Evolutionary conservation across 2,797 vertebrate genomes (phyloP).

Genomic region (Chelon auratus): DNA sequence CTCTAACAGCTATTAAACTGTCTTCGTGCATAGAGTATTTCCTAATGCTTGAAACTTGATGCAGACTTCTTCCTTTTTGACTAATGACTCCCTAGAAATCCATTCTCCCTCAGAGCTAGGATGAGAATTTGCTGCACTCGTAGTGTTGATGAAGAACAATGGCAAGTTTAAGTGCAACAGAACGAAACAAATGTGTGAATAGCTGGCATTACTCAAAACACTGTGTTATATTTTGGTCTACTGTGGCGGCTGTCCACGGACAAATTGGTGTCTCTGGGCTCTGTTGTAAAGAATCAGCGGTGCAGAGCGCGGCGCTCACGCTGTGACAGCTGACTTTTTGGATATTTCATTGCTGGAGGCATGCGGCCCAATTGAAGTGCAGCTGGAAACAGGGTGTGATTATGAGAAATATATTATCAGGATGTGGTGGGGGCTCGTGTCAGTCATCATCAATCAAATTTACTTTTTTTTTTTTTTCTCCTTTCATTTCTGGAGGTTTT

Average conservation of each 20-base stretch:
- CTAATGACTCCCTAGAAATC: constrained; percentile 26
- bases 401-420: constrained; percentile 54
- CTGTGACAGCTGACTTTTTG: constrained; percentile 46
- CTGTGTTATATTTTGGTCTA: constrained; percentile 38
- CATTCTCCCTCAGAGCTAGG: background rate
- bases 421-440: constrained; percentile 29
- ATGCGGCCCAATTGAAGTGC: constrained; percentile 45
- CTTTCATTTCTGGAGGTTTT: constrained; percentile 21
- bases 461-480: background rate
- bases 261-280: constrained; percentile 68
- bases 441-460: constrained; percentile 64
- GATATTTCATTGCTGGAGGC: constrained; percentile 58
- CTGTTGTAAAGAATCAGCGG: constrained; percentile 52
- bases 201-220: constrained; percentile 46
- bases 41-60: background rate
- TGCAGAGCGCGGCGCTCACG: constrained; percentile 41
- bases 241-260: constrained; percentile 40
- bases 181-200: constrained; percentile 43
- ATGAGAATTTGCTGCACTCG: constrained; percentile 29
- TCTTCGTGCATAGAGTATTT: background rate
- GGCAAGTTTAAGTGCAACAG: constrained; percentile 18
- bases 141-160: constrained; percentile 14
- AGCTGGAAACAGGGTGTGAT: constrained; percentile 47
- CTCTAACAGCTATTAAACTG: background rate
- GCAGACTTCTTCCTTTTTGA: background rate